Base-by-base conservation (phyloP, 1,140 invertebrate genomes). In the Bombus superbus region DNA sequence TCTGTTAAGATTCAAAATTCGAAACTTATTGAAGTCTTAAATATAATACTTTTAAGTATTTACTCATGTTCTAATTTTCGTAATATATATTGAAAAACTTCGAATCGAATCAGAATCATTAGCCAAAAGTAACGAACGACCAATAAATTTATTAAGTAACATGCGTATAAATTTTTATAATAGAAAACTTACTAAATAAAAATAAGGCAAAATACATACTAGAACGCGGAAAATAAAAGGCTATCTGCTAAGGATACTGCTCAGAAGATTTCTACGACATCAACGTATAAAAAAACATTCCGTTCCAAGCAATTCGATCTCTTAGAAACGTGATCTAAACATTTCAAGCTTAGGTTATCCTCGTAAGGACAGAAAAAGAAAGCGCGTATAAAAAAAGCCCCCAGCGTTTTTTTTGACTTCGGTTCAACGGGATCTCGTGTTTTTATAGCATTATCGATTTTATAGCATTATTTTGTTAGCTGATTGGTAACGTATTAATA, bases 361-460 rank as follows among this genome's bases (percentile, higher is more conserved):
- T 18, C 38, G 53, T 59, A 62, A 62, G n/a, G 6, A 62, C 5
- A 44, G 18, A 64, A 35, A 81, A 44, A 74, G 64, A 40, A 83
- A 25, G 2, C 35, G 15, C 25, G 59, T 1, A 35, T 22, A 10
- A 38, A 35, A 80, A 78, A 71, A 57, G 32, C 5, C 28, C 22
- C 28, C 22, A 32, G 15, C 28, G 25, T 35, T 5, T 18, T 59
- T 47, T 69, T 77, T 6, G 15, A 22, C 32, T 44, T 1, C 1
- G 35, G 6, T 59, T 73, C 35, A 53, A 8, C 47, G 47, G 18
- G 47, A 53, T 8, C 18, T 53, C 18, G 18, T 38, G 80, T 59
- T 86, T n/a, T 81, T 38, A n/a, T 18, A 80, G 22, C 35, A 47
- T 64, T 72, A 53, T 38, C 72, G 80, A 69, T 86, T n/a, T 81